These are phyloP conservation scores for Varecia variegata DNA, from an alignment of 2,797 vertebrate genomes.

Conservation along the genomic window DNA sequence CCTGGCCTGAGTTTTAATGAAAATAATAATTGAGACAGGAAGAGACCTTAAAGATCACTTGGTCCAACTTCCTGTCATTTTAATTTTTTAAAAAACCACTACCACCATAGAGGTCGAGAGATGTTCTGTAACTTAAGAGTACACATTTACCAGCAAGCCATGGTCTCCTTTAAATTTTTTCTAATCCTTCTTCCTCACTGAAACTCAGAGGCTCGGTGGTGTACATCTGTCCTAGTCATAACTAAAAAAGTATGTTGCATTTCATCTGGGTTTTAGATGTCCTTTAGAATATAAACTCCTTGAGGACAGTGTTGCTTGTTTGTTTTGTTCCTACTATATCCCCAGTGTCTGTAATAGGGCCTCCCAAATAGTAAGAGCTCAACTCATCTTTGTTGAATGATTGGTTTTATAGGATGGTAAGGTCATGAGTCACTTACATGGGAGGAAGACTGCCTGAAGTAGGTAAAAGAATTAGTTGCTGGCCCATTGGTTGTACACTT, in stretches of 20 bases:
- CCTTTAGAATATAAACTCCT: not conserved
- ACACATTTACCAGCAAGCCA: not conserved
- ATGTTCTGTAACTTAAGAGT: not conserved
- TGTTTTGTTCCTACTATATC: not conserved
- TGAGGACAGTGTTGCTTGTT: not conserved
- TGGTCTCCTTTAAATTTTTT: not conserved
- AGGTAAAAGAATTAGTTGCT: not conserved
- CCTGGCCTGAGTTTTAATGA: not conserved
- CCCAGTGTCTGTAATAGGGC: not conserved
- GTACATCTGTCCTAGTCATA: not conserved
- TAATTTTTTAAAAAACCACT: not conserved
- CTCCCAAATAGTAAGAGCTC: not conserved
- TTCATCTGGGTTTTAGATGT: not conserved
- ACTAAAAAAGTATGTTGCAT: not conserved
- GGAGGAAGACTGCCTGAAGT: not conserved
- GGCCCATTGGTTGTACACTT: not conserved
- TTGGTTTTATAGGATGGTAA: not conserved
- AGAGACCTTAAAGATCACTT: not conserved
- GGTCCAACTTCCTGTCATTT: not conserved
- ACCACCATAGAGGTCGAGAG: not conserved
- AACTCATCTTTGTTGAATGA: not conserved
- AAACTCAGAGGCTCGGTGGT: not conserved
- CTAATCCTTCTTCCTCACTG: not conserved
- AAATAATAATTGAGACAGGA: not conserved
- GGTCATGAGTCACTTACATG: not conserved